Conservation (phyloP, 2,888 invertebrate species). For the Lasius fuliginosus region DNA sequence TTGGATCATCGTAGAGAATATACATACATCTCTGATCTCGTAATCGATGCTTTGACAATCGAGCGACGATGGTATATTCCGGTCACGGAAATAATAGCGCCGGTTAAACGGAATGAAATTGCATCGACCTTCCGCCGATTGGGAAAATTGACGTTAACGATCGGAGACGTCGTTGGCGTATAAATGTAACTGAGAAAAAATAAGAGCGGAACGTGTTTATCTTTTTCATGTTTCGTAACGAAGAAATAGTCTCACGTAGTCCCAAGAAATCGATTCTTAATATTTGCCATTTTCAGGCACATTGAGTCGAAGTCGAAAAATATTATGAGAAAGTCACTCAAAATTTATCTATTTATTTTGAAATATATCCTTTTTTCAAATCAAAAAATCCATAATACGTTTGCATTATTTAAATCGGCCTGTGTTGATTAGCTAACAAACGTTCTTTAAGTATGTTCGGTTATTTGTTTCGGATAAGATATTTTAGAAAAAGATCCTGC, state of each 20-base stretch:
- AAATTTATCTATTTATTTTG: background rate
- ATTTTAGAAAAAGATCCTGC: background rate
- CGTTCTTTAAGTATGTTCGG: background rate
- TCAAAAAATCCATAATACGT: background rate
- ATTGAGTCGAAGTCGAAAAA: background rate
- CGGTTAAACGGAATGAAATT: slow-evolving; percentile 54
- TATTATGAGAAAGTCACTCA: background rate
- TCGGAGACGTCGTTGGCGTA: slow-evolving; percentile 18
- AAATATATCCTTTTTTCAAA: background rate
- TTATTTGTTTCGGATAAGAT: slow-evolving; percentile 26
- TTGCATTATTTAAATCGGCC: background rate
- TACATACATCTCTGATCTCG: background rate
- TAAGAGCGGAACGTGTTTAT: slow-evolving; percentile 27
- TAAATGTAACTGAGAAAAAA: slow-evolving; percentile 30
- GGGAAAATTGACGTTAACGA: slow-evolving; percentile 45
- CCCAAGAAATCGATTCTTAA: background rate
- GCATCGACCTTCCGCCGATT: background rate
- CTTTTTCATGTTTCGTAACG: background rate
- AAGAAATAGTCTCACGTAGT: slow-evolving; percentile 24
- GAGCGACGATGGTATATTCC: slow-evolving; percentile 29
- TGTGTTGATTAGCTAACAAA: background rate
- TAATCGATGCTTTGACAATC: background rate
- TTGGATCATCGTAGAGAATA: background rate
- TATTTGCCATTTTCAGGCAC: background rate
- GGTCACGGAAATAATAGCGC: slow-evolving; percentile 44